These are phyloP conservation scores for Hipposideros armiger DNA, from an alignment of 2,113 vertebrate genomes.

Conservation along the genomic window DNA sequence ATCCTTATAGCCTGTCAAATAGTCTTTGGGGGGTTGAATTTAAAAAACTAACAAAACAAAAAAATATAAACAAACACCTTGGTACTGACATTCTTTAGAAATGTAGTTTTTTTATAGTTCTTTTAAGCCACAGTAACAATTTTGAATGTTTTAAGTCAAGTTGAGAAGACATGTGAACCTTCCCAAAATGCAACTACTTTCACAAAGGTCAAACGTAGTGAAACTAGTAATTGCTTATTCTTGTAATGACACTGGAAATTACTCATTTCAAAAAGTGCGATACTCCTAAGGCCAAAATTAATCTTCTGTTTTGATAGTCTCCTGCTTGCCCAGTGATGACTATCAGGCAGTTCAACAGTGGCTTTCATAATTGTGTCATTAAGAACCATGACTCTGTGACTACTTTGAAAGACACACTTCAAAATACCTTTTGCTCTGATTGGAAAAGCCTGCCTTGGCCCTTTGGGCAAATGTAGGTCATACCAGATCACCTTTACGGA, in stretches of 20 bases:
- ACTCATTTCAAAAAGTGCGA: not conserved
- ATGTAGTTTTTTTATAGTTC: not conserved
- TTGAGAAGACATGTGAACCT: not conserved
- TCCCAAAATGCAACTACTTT: not conserved
- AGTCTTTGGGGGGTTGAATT: not conserved
- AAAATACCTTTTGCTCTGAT: not conserved
- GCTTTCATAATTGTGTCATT: not conserved
- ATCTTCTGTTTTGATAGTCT: constrained; percentile 39
- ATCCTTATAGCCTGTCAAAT: not conserved
- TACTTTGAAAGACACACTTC: constrained; percentile 1
- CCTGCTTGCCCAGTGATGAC: not conserved
- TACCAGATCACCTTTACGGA: not conserved
- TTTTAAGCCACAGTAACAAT: not conserved
- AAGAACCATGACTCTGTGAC: not conserved
- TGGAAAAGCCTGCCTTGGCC: not conserved
- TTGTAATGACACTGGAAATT: not conserved
- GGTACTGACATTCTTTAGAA: not conserved
- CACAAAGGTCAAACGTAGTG: not conserved
- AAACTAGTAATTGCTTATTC: constrained; percentile 14
- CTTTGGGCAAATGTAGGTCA: not conserved
- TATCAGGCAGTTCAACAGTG: not conserved
- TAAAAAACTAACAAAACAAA: constrained; percentile 5
- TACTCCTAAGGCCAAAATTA: constrained; percentile 15
- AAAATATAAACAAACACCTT: not conserved
- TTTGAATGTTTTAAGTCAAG: constrained; percentile 7